Base-by-base conservation (phyloP, 2,113 vertebrate genomes). In the Myocastor coypus region DNA sequence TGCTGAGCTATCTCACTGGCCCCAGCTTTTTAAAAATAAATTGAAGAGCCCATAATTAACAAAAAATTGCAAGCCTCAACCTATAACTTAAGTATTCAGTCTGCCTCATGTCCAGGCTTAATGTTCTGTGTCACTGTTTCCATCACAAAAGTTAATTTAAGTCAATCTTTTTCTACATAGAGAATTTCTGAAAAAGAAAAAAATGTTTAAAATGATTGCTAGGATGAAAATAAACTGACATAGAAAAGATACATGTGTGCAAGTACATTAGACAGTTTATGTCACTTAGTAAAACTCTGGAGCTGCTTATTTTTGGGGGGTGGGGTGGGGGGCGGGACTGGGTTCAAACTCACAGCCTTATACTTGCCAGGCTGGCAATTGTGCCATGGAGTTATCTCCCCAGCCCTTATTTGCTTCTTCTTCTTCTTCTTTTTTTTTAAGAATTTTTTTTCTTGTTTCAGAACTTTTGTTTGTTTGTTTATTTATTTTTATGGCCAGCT, bases 61-160 rank as follows among this genome's bases (percentile, higher is more conserved):
- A 98, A 98, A 98, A 98, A 98, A 97, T n/a, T 98, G 96, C 93
- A 98, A 97, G 96, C 95, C 97, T 96, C 98, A 98, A 98, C 97
- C 93, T 94, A 98, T 96, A 97, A 83, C 98, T 97, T 97, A 98
- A 98, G 94, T 97, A 97, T 98, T 98, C 96, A 97, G 90, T 98
- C 98, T 99, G 99, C 99, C 99, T 99, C 98, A 98, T 98, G 98
- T 98, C 98, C 98, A 99, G 98, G 99, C 98, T 99, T 96, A 98
- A 98, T 98, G 97, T 98, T 98, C 98, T 98, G 98, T 98, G 98
- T 98, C 97, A 98, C 97, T 98, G 95, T 98, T 98, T 96, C 97
- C 96, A 98, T 98, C 96, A 98, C 97, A 98, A 98, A 98, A 98
- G 98, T 95, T 97, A 98, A 98, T 98, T 98, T 98, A 98, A 98